phyloP scores from a whole-genome alignment of 2,888 invertebrate species.

The Belgica antarctica region DNA sequence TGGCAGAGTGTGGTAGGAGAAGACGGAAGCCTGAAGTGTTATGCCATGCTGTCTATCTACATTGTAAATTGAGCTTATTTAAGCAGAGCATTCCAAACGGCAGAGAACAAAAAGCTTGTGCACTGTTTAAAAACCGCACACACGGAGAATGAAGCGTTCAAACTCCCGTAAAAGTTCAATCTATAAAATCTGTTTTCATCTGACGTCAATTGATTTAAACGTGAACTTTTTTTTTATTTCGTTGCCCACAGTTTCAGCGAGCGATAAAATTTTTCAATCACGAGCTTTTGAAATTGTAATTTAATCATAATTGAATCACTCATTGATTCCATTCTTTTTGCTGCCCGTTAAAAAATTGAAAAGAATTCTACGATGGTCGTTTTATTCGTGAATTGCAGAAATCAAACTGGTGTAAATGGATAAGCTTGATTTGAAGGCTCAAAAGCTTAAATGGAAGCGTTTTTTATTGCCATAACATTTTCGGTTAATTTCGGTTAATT shows the following conservation, averaged over 20 bases:
- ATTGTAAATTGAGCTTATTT: neutral
- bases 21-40: neutral
- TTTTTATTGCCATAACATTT: too few species aligned
- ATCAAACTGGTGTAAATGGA: too few species aligned
- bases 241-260: neutral
- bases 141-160: neutral
- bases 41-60: neutral
- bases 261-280: neutral
- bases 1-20: neutral
- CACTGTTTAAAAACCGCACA: too few species aligned
- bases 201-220: slow-evolving; percentile 14
- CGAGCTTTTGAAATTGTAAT: neutral
- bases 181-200: neutral
- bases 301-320: slow-evolving; percentile 4
- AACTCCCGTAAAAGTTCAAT: neutral
- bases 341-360: too few species aligned
- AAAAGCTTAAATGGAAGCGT: too few species aligned
- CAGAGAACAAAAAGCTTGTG: too few species aligned
- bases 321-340: too few species aligned
- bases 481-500: too few species aligned
- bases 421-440: too few species aligned
- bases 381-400: too few species aligned
- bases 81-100: neutral
- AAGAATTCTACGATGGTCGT: too few species aligned
- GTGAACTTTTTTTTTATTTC: neutral